A percentile compares a stretch with the other conserved stretches of the same genome.
Conservation (phyloP, 2,888 invertebrate genomes). For the Griposia aprilina region DNA sequence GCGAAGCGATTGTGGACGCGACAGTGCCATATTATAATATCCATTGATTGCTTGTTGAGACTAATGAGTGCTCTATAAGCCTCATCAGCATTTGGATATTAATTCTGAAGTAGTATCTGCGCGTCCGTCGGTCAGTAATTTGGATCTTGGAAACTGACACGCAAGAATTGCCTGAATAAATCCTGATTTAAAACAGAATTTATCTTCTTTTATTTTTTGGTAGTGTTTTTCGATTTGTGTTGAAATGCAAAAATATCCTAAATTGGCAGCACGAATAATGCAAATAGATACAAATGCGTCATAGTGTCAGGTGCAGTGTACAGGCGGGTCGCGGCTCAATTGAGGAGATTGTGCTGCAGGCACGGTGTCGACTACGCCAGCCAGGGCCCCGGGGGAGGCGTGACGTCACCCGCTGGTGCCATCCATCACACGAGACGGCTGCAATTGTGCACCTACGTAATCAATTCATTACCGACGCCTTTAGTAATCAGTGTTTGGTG, state of each 20-base stretch:
- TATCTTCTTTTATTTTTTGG: background rate
- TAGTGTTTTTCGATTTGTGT: background rate
- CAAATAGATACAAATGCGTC: conserved; percentile 17
- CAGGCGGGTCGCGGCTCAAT: too few relatives aligned
- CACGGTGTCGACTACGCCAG: conserved; percentile 42
- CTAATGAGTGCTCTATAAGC: background rate
- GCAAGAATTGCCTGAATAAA: background rate
- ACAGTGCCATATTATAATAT: conserved; percentile 6
- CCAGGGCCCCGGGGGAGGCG: conserved; percentile 32
- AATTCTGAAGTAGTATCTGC: background rate
- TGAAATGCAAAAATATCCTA: background rate
- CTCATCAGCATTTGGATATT: background rate
- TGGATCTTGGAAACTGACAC: background rate
- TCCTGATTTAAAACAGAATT: background rate
- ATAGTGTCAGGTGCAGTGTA: conserved; percentile 16
- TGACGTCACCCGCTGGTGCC: conserved; percentile 18
- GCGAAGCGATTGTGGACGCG: background rate
- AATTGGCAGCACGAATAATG: background rate
- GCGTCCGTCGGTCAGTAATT: background rate
- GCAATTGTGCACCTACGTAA: conserved; percentile 11
- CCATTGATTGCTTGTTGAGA: conserved; percentile 15
- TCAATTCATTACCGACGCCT: conserved; percentile 27
- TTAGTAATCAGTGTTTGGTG: background rate
- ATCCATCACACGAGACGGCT: background rate
- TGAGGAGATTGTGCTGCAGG: conserved; percentile 47